A percentile compares a stretch with the other conserved stretches of the same genome.
Evolutionary conservation across 2,113 vertebrate genomes (phyloP).

Genomic region (Tinamus guttatus): DNA sequence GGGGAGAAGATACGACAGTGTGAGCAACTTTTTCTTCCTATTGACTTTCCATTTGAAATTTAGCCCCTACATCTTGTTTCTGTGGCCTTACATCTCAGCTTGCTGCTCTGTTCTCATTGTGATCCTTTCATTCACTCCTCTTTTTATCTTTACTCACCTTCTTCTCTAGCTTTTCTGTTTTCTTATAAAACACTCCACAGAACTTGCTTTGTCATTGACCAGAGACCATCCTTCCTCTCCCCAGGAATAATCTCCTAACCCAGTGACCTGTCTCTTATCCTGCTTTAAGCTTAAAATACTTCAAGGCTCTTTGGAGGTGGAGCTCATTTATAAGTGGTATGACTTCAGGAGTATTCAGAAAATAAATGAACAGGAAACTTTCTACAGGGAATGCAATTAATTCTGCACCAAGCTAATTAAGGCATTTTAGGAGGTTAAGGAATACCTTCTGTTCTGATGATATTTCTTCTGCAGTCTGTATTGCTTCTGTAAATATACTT

Average conservation of each 20-base stretch:
- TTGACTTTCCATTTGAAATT: not conserved
- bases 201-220: not conserved
- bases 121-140: not conserved
- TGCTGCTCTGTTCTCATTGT: not conserved
- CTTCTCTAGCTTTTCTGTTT: not conserved
- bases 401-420: slow-evolving; percentile 22
- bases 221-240: not conserved
- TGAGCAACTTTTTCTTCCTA: not conserved
- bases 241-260: not conserved
- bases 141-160: not conserved
- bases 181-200: not conserved
- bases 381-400: not conserved
- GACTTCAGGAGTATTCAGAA: not conserved
- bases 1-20: not conserved
- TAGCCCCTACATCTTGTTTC: not conserved
- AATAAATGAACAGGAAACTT: slow-evolving; percentile 11
- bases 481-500: not conserved
- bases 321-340: not conserved
- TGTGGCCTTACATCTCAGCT: not conserved
- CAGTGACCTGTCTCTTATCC: slow-evolving; percentile 13
- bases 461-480: not conserved
- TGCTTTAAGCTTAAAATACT: not conserved
- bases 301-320: not conserved
- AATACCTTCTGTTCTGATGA: slow-evolving; percentile 34
- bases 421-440: slow-evolving; percentile 48